Conservation (phyloP, 2,888 invertebrate genomes). For the Platycheirus albimanus region DNA sequence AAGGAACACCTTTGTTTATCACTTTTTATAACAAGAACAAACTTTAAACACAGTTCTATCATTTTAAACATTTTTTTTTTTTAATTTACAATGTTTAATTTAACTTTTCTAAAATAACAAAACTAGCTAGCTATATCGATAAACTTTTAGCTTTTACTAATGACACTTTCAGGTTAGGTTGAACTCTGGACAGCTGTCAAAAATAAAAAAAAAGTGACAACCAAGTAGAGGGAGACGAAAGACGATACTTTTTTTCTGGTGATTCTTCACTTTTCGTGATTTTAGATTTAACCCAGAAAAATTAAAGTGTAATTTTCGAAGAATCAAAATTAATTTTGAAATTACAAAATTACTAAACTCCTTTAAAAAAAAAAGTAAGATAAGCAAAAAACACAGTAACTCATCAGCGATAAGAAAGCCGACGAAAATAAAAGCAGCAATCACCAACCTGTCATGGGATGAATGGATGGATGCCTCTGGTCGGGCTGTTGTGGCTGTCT, state of each 20-base stretch:
- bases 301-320: slow-evolving; percentile 25
- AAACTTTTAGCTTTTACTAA: slow-evolving; percentile 7
- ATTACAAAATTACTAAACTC: not conserved
- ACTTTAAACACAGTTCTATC: no score
- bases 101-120: no score
- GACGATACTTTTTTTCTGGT: not conserved
- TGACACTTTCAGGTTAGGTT: slow-evolving; percentile 64
- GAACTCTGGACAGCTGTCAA: slow-evolving; percentile 64
- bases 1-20: no score
- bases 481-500: not conserved
- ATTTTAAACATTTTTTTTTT: not conserved
- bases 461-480: not conserved
- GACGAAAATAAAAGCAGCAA: slow-evolving; percentile 31
- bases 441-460: slow-evolving; percentile 66
- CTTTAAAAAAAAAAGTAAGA: not conserved
- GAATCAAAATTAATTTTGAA: not conserved
- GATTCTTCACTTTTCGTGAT: slow-evolving; percentile 40
- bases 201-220: slow-evolving; percentile 58
- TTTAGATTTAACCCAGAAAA: slow-evolving; percentile 60
- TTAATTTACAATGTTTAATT: no score
- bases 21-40: no score
- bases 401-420: slow-evolving; percentile 13
- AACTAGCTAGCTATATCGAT: slow-evolving; percentile 10
- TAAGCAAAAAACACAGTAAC: not conserved
- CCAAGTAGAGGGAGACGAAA: slow-evolving; percentile 26